phyloP scores from a whole-genome alignment of 2,888 invertebrate genomes.

The Chromoteleia sp. region DNA sequence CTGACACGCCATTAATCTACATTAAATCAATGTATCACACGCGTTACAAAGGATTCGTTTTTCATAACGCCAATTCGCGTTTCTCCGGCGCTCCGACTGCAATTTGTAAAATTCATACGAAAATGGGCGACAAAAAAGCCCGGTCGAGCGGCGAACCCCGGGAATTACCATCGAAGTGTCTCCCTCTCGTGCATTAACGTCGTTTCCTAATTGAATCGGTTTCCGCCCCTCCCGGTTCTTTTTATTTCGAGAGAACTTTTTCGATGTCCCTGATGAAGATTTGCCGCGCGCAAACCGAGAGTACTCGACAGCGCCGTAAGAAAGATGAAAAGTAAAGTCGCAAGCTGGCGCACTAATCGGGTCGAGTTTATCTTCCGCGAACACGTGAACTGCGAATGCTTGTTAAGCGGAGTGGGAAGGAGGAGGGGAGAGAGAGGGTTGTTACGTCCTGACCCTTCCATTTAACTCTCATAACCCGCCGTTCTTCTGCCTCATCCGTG shows the following conservation, averaged over 20 bases:
- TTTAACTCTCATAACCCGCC: conserved; percentile 46
- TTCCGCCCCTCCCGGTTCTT: conserved; percentile 36
- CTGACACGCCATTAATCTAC: conserved; percentile 50
- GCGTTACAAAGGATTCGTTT: conserved; percentile 38
- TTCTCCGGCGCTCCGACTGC: not conserved
- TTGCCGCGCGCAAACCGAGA: too few relatives aligned
- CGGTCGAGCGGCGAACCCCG: not conserved
- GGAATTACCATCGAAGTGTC: conserved; percentile 26
- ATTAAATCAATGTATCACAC: conserved; percentile 58
- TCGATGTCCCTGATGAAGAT: conserved; percentile 53
- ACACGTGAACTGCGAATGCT: conserved; percentile 77
- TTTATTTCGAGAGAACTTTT: conserved; percentile 18
- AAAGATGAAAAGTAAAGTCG: conserved; percentile 32
- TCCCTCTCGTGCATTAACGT: conserved; percentile 76
- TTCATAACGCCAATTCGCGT: conserved; percentile 6
- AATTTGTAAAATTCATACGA: conserved; percentile 31
- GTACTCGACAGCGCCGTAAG: conserved; percentile 13
- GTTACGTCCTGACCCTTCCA: conserved; percentile 14
- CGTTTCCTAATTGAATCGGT: conserved; percentile 79
- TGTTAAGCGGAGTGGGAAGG: too few relatives aligned
- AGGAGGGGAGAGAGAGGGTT: too few relatives aligned
- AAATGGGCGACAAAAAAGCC: not conserved
- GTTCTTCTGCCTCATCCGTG: conserved; percentile 54
- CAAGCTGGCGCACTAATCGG: conserved; percentile 74
- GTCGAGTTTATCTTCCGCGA: conserved; percentile 80